Evolutionary conservation across 2,888 invertebrate genomes (phyloP).

Genomic region (Syrista parreyssii): DNA sequence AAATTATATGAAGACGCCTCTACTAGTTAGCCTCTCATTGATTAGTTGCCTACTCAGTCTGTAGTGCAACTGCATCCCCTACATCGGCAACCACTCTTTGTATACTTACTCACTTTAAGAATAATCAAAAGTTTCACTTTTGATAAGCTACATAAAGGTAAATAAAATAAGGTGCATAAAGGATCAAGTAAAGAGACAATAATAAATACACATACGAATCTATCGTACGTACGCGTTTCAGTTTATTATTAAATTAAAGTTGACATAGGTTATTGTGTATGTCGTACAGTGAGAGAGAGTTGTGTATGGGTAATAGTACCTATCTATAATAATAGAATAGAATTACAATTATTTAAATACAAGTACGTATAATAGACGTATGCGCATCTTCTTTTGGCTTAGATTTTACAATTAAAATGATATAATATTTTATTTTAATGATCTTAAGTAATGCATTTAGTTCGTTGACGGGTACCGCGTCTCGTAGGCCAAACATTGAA

Average conservation of each 20-base stretch:
- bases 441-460: constrained; percentile 18
- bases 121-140: neutral
- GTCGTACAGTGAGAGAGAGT: constrained; percentile 58
- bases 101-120: constrained; percentile 10
- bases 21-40: no score
- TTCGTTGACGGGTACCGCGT: constrained; percentile 14
- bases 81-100: neutral
- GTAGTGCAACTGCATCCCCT: no score
- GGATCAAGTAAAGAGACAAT: constrained; percentile 4
- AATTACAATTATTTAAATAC: constrained; percentile 27
- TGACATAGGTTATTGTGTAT: constrained; percentile 65
- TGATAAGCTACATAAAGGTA: no score
- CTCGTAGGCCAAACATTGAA: neutral
- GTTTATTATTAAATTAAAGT: constrained; percentile 65
- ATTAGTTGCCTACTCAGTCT: no score
- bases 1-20: no score
- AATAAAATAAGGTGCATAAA: constrained; percentile 6
- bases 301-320: constrained; percentile 62
- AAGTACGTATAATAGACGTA: constrained; percentile 40
- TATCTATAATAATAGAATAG: constrained; percentile 47
- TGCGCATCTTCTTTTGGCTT: constrained; percentile 43
- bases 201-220: constrained; percentile 10
- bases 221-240: constrained; percentile 64
- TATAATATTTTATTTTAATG: constrained; percentile 20
- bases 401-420: constrained; percentile 24